phyloP scores from a whole-genome alignment of 2,113 vertebrate species.

The Anguilla rostrata region DNA sequence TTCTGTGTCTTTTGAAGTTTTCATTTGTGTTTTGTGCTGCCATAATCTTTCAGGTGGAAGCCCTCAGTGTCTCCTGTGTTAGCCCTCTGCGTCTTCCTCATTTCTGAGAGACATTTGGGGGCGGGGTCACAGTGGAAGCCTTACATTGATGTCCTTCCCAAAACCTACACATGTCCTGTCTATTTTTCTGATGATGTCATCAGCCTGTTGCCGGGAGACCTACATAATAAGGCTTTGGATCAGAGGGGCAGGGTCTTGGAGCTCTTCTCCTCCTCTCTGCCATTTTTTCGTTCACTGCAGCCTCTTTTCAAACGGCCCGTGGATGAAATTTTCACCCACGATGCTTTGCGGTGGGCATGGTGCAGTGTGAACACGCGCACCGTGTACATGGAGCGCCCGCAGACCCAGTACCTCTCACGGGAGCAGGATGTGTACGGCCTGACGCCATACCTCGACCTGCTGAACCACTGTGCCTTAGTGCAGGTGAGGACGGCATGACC shows the following conservation, averaged over 20 bases:
- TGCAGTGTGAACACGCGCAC: constrained; percentile 91
- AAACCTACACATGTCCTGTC: constrained; percentile 78
- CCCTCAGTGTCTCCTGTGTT: constrained; percentile 74
- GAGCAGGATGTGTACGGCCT: constrained; percentile 80
- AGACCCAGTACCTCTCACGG: constrained; percentile 69
- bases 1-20: too few relatives aligned
- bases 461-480: constrained; percentile 84
- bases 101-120: constrained; percentile 78
- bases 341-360: constrained; percentile 90
- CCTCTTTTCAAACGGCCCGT: constrained; percentile 71
- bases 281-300: constrained; percentile 82
- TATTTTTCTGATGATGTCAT: constrained; percentile 67
- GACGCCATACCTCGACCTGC: constrained; percentile 88
- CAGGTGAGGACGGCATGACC: constrained; percentile 70
- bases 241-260: constrained; percentile 69
- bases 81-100: constrained; percentile 83
- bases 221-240: constrained; percentile 66
- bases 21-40: constrained; percentile 16
- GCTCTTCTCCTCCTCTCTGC: constrained; percentile 63
- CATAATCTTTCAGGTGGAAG: constrained; percentile 58
- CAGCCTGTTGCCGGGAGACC: constrained; percentile 66
- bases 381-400: constrained; percentile 76
- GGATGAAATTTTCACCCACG: constrained; percentile 71
- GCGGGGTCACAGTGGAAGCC: constrained; percentile 80
- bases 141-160: constrained; percentile 82